Base-by-base conservation (phyloP, 2,797 vertebrate species). In the Antrozous pallidus region DNA sequence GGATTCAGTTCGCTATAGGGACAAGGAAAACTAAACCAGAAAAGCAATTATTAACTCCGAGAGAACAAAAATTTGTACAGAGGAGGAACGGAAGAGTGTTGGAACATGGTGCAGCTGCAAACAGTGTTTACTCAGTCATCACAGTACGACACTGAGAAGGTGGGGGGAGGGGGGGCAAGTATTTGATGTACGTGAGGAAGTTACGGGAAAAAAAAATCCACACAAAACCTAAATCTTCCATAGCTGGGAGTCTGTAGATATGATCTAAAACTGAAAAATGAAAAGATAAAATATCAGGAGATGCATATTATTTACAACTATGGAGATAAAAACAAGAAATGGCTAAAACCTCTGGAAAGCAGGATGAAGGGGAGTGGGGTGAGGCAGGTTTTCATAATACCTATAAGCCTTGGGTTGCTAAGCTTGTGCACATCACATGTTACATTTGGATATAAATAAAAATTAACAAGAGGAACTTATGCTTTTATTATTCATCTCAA, bases 1-100 rank as follows among this genome's bases (percentile, higher is more conserved):
- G 79, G 31, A 3, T 61, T 78, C 56, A 28, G 22, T 77, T 83
- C 61, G 12, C 63, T 90, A 67, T 11, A 74, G 49, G 5, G 31
- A 63, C 20, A 42, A 40, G 6, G 17, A 82, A 87, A 67, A 61
- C 10, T 22, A 86, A 86, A 70, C 2, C 74, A 93, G 71, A 91
- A 96, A 95, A 88, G 74, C 56, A 90, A 73, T 70, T 28, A 49
- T 45, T 40, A 83, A 75, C 16, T 88, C 33, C 70, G 70, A 45
- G 71, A 36, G 79, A 89, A 54, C 40, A 78, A 80, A 87, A 87
- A 67, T 38, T 65, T 69, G 81, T 33, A 54, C 5, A 73, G 13
- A 84, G 84, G 83, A 69, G 24, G 22, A 89, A 75, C 70, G 10
- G 20, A 78, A 86, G 22, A 38, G 18, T 67, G 69, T 88, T 49